These are phyloP conservation scores for Stenoptilia bipunctidactyla DNA, from an alignment of 2,888 invertebrate species.

Conservation along the genomic window DNA sequence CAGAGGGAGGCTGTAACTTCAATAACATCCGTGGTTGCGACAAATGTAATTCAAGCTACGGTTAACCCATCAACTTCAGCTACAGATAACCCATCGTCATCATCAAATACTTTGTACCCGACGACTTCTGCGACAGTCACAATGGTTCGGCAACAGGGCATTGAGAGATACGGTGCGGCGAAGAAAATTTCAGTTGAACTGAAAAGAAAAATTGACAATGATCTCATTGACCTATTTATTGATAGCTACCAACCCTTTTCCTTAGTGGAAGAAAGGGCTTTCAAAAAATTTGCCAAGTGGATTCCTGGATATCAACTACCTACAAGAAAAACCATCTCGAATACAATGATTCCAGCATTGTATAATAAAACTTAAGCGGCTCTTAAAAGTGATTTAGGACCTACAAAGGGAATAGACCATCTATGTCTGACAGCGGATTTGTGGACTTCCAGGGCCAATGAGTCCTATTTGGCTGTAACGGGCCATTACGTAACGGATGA, in stretches of 20 bases:
- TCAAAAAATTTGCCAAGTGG: slow-evolving; percentile 16
- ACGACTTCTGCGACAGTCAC: neutral
- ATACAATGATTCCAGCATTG: slow-evolving; percentile 6
- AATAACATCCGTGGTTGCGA: neutral
- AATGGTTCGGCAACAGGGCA: slow-evolving; percentile 3
- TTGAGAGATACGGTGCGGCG: slow-evolving; percentile 5
- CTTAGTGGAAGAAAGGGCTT: slow-evolving; percentile 19
- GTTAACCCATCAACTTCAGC: too few relatives aligned
- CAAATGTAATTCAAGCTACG: neutral
- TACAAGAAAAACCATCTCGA: slow-evolving; percentile 17
- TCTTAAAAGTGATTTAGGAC: slow-evolving; percentile 1
- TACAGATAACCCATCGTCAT: too few relatives aligned
- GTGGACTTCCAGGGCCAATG: slow-evolving; percentile 20
- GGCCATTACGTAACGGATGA: slow-evolving; percentile 19
- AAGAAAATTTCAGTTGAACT: slow-evolving; percentile 12
- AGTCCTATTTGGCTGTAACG: slow-evolving; percentile 19
- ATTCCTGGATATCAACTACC: slow-evolving; percentile 18
- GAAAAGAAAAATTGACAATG: slow-evolving; percentile 13
- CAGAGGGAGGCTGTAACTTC: neutral
- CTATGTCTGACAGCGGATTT: slow-evolving; percentile 21
- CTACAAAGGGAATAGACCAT: neutral
- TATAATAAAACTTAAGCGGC: slow-evolving; percentile 4
- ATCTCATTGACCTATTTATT: slow-evolving; percentile 11
- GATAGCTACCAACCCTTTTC: slow-evolving; percentile 19
- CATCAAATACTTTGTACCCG: too few relatives aligned